Evolutionary conservation across 2,113 vertebrate species (phyloP).

Genomic region (Coracopsis vasa): DNA sequence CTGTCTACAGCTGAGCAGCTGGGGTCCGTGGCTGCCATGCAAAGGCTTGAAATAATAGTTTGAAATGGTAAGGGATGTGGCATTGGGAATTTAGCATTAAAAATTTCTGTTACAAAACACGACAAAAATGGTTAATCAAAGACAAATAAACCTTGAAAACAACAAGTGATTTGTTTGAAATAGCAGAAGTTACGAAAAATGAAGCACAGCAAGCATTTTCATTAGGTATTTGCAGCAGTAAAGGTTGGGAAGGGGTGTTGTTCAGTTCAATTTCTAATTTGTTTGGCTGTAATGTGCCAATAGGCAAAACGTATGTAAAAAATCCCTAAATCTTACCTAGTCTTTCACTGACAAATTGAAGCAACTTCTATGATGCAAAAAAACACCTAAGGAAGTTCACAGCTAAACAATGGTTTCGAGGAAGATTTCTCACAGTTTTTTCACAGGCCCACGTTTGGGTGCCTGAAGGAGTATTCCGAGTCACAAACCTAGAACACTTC

Average conservation of each 20-base stretch:
- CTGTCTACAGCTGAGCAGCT: slow-evolving; percentile 21
- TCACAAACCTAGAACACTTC: not conserved
- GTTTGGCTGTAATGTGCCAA: not conserved
- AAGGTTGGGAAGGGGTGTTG: accelerated
- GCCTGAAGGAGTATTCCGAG: not conserved
- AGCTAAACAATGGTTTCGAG: not conserved
- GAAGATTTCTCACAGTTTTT: not conserved
- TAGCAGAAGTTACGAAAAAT: not conserved
- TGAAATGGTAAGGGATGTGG: not conserved
- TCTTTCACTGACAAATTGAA: not conserved
- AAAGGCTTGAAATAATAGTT: not conserved
- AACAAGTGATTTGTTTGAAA: not conserved
- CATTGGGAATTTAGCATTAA: not conserved
- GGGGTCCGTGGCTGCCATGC: not conserved
- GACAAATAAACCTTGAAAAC: not conserved
- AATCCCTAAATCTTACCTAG: not conserved
- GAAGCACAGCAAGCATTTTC: not conserved
- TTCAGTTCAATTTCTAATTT: not conserved
- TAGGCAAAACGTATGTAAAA: not conserved
- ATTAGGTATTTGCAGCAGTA: not conserved
- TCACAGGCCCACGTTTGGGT: not conserved
- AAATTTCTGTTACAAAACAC: not conserved
- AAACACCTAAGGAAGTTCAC: not conserved
- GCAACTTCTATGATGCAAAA: not conserved
- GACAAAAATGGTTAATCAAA: not conserved